phyloP scores from a whole-genome alignment of 1,140 invertebrate species.

The Laodelphax striatellus region DNA sequence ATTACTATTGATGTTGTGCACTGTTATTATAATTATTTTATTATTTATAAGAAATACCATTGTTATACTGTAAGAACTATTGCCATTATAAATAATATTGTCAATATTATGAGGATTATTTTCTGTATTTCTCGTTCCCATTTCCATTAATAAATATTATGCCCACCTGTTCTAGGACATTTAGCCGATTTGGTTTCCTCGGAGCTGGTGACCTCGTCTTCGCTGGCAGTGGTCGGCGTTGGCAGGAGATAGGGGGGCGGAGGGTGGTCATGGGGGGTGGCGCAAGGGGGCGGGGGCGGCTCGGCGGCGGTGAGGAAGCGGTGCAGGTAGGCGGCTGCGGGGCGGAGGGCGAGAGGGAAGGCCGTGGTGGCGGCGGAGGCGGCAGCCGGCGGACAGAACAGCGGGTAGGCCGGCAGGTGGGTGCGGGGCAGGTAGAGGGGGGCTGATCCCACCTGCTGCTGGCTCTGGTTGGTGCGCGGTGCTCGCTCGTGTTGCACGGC shows the following conservation, averaged over 20 bases:
- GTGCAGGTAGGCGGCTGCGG: slow-evolving; percentile 21
- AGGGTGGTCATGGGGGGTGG: slow-evolving; percentile 18
- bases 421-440: slow-evolving; percentile 2
- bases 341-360: slow-evolving; percentile 24
- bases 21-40: no score
- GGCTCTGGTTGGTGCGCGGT: slow-evolving; percentile 40
- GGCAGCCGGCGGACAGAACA: slow-evolving; percentile 25
- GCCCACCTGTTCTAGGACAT: not conserved
- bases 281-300: slow-evolving; percentile 24
- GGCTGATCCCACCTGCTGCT: not conserved
- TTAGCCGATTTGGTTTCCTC: slow-evolving; percentile 38
- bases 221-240: slow-evolving; percentile 31
- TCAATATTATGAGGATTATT: no score
- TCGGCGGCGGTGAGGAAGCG: not conserved
- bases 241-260: not conserved
- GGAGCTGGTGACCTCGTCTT: slow-evolving; percentile 62
- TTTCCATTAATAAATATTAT: no score
- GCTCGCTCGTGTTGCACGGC: slow-evolving; percentile 84
- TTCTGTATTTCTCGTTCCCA: no score
- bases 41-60: no score
- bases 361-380: slow-evolving; percentile 21
- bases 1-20: no score
- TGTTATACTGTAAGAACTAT: no score
- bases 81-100: no score
- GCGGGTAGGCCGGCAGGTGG: not conserved